Conservation (phyloP, 2,113 vertebrate genomes). For the Odontophorus gujanensis region DNA sequence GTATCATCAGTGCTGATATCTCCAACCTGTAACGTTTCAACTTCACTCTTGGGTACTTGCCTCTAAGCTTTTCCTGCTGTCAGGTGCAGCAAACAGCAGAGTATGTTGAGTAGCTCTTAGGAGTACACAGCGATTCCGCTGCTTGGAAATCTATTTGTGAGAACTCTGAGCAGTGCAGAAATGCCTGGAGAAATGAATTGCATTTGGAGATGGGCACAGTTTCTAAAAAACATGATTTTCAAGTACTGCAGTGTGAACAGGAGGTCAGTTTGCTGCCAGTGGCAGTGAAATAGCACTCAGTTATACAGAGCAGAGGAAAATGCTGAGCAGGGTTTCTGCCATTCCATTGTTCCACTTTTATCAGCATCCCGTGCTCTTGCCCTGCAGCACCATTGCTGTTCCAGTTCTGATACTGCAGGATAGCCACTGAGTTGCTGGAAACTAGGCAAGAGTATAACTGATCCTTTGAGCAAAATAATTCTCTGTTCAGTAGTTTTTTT, state of each 20-base stretch:
- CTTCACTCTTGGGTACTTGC: background rate
- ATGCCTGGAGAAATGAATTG: slow-evolving; percentile 9
- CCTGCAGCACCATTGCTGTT: background rate
- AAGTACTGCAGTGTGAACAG: background rate
- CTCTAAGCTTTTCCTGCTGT: slow-evolving; percentile 17
- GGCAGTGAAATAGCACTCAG: background rate
- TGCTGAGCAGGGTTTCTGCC: slow-evolving; percentile 16
- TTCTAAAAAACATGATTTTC: background rate
- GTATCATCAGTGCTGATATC: background rate
- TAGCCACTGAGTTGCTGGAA: background rate
- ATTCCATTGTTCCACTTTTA: background rate
- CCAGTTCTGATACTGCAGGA: background rate
- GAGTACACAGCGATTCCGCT: background rate
- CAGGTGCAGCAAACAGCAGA: background rate
- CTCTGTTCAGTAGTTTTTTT: slow-evolving; percentile 58
- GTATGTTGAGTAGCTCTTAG: background rate
- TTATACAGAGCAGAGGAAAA: background rate
- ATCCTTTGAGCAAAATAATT: slow-evolving; percentile 52
- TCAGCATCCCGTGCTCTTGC: background rate
- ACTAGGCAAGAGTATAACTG: slow-evolving; percentile 13
- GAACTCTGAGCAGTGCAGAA: background rate
- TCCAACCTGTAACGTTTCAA: background rate
- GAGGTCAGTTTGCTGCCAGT: background rate
- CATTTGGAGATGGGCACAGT: background rate
- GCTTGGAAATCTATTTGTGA: background rate